phyloP scores from a whole-genome alignment of 2,797 vertebrate genomes.

The Ceryle rudis region DNA sequence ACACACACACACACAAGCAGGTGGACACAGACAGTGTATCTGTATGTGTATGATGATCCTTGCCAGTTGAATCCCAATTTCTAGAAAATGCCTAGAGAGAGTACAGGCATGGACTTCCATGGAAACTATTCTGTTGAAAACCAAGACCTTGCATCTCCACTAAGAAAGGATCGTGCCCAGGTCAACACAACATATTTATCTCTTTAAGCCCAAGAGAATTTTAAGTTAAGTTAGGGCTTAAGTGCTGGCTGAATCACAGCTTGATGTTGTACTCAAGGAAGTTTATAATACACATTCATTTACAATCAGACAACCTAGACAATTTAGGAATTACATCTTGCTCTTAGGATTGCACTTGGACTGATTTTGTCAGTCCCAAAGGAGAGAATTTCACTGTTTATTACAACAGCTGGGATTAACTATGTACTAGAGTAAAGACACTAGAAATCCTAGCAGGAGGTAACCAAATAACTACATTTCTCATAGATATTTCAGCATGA shows the following conservation, averaged over 20 bases:
- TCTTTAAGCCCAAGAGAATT: neutral
- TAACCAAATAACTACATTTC: neutral
- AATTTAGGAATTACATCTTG: constrained; percentile 8
- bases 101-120: neutral
- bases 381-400: constrained; percentile 11
- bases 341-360: constrained; percentile 3
- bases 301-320: neutral
- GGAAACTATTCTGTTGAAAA: neutral
- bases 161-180: neutral
- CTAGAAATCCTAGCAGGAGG: constrained; percentile 14
- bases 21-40: neutral
- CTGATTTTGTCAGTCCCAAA: constrained; percentile 11
- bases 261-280: neutral
- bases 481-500: constrained; percentile 9
- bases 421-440: neutral
- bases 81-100: neutral
- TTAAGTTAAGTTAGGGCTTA: neutral
- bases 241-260: neutral
- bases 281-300: neutral
- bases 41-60: neutral
- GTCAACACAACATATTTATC: neutral
- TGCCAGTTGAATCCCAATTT: neutral
- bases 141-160: neutral
- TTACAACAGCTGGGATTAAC: constrained; percentile 7
- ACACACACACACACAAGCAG: neutral